Conservation (phyloP, 37 sponge, comb jelly and placozoan genomes). For the Oopsacas minuta region DNA sequence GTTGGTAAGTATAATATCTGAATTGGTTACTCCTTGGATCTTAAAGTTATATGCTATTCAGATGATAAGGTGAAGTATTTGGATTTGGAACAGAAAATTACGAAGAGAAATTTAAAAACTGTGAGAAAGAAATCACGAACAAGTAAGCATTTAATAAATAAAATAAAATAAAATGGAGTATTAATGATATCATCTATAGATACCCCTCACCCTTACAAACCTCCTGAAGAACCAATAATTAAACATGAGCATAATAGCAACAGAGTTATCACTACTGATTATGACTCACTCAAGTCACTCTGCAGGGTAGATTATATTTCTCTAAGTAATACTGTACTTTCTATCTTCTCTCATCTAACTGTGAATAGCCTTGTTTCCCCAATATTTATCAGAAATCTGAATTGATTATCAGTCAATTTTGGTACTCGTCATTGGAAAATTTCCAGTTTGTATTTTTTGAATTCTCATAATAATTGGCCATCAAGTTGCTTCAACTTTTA, state of each 20-base stretch:
- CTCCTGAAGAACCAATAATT: neutral
- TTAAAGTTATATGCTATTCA: neutral
- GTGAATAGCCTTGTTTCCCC: too few relatives aligned
- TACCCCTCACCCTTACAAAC: neutral
- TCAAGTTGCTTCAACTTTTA: too few relatives aligned
- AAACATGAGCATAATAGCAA: neutral
- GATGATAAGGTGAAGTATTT: conserved; percentile 5
- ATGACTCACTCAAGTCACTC: conserved; percentile 34
- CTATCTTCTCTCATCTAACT: too few relatives aligned
- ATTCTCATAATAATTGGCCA: too few relatives aligned
- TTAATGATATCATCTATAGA: neutral
- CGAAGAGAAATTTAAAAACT: neutral
- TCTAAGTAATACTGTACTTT: too few relatives aligned
- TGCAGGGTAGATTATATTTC: conserved; percentile 43
- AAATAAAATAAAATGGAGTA: neutral
- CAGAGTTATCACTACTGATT: conserved; percentile 34
- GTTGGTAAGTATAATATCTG: neutral
- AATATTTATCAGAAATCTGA: too few relatives aligned
- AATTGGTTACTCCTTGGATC: neutral
- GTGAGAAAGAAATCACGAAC: neutral
- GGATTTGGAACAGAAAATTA: conserved; percentile 17
- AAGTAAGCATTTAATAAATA: neutral
- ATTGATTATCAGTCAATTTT: too few relatives aligned
- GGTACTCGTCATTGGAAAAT: too few relatives aligned
- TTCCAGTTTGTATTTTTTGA: too few relatives aligned